phyloP scores from a whole-genome alignment of 1,140 invertebrate genomes.

The Microplitis mediator region DNA sequence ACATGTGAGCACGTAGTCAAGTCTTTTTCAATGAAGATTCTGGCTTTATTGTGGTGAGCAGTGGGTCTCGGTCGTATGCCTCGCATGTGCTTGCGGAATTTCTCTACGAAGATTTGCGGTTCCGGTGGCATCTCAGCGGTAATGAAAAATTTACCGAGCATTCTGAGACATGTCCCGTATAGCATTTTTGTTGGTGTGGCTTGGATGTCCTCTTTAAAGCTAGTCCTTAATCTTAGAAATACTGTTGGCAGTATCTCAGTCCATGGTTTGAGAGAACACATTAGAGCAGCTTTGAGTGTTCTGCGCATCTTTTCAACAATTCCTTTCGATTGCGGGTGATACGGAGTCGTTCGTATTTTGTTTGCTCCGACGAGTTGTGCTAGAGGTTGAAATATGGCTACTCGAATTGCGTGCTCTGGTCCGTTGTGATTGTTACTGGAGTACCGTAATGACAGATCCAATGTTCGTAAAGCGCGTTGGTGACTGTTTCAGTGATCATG shows the following conservation, averaged over 20 bases:
- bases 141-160: constrained; percentile 46
- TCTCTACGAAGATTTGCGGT: constrained; percentile 12
- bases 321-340: constrained; percentile 34
- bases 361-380: constrained; percentile 5
- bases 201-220: constrained; percentile 35
- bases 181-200: constrained; percentile 42
- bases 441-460: constrained; percentile 52
- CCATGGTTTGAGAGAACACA: background rate
- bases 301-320: constrained; percentile 32
- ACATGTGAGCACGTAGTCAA: too few species aligned
- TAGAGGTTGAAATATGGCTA: constrained; percentile 1
- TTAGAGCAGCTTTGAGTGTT: constrained; percentile 26
- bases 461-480: constrained; percentile 34
- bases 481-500: constrained; percentile 2
- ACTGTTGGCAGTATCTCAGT: constrained; percentile 9
- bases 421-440: constrained; percentile 28
- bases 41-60: too few species aligned
- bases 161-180: constrained; percentile 35
- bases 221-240: constrained; percentile 27
- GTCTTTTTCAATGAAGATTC: too few species aligned
- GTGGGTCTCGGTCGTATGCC: constrained; percentile 1
- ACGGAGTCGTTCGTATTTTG: constrained; percentile 21
- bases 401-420: constrained; percentile 24
- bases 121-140: background rate
- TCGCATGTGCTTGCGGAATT: constrained; percentile 28